A percentile compares a stretch with the other conserved stretches of the same genome.
These are phyloP conservation scores for Homarus americanus DNA, from an alignment of 1,140 invertebrate genomes.

Conservation along the genomic window DNA sequence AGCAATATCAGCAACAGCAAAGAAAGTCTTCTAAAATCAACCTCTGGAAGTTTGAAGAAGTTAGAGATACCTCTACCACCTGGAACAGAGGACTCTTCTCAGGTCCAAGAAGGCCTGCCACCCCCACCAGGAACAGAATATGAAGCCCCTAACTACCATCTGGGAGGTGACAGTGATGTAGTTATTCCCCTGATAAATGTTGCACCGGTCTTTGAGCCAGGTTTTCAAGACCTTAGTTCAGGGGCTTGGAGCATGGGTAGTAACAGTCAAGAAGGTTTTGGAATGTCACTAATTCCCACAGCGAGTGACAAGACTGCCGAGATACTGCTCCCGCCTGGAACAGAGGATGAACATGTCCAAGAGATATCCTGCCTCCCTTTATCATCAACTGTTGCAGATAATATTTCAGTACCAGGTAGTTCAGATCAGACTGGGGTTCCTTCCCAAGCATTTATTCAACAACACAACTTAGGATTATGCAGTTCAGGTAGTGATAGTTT, in stretches of 20 bases:
- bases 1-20: not conserved
- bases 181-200: not conserved
- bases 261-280: not conserved
- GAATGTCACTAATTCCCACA: not conserved
- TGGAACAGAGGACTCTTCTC: not conserved
- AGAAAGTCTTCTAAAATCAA: not conserved
- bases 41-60: not conserved
- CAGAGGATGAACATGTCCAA: conserved; percentile 16
- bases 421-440: not conserved
- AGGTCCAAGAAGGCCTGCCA: not conserved
- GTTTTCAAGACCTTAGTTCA: conserved; percentile 1
- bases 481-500: conserved; percentile 14
- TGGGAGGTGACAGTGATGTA: not conserved
- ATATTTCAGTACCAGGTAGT: not conserved
- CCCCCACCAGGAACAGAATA: not conserved
- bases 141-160: not conserved
- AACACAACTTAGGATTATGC: not conserved
- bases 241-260: not conserved
- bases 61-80: conserved; percentile 8
- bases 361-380: not conserved
- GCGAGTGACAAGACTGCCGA: not conserved
- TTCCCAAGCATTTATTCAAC: not conserved
- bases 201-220: conserved; percentile 2
- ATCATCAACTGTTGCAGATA: not conserved
- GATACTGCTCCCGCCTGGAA: conserved; percentile 24